Evolutionary conservation across 37 sponge, comb jelly and placozoan species (phyloP), one percentile per base, ranked within the genome.

Genomic region (Axinella damicornis): DNA sequence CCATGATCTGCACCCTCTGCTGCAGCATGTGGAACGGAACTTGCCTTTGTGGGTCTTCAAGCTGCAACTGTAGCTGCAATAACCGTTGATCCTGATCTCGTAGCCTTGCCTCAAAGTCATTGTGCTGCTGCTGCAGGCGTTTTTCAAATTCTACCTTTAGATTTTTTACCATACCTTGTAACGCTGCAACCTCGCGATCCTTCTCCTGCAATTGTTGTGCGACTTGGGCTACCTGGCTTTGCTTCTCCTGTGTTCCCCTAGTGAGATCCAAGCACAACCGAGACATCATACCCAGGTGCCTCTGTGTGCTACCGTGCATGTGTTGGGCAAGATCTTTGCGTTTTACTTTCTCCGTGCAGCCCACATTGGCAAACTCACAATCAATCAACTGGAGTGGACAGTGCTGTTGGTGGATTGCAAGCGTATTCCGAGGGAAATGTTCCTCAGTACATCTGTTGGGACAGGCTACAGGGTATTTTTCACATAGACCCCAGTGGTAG

Each of bases 361-460:
- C 85, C 6, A 77, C 20, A 60, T 68, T 58, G 24, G 69, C 46
- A 67, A 53, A 85, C 69, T 85, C 85, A 36, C 85, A 85, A 24
- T 13, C 37, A 21, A 76, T 70, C 25, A 14, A 46, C 30, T 85
- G 68, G 20, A 38, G 28, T 2, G 70, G 85, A 57, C 85, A 85
- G 77, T 53, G 70, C 46, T 22, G 28, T 46, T 46, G 46, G 36
- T 85, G 85, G 5, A 24, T 5, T 0, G 59, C 70, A 0, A 65
- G 35, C 18, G 67, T 31, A 28, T 59, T 56, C 30, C 76, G 65
- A 33, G 85, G 59, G 32, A 75, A 32, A n/a, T 28, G 2, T 0
- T 37, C 77, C 4, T 32, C 54, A 5, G 36, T 20, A 34, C 85
- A 85, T 22, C 18, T 12, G n/a, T 81, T 81, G 56, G 85, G 69